phyloP scores from a whole-genome alignment of 2,113 vertebrate species.

The Cygnus atratus region DNA sequence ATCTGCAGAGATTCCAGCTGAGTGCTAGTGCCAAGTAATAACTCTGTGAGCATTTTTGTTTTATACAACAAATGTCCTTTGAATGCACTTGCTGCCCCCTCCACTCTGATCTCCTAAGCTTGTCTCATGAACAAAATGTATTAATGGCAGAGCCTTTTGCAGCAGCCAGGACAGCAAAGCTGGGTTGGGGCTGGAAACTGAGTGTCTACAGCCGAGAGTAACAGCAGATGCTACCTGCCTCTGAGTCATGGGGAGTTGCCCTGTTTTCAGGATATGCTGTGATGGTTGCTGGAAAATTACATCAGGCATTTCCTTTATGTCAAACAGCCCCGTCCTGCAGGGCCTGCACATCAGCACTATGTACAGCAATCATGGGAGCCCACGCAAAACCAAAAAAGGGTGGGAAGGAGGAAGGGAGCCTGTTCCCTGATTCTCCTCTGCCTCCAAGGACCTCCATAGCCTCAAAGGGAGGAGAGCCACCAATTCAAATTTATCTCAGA shows the following conservation, averaged over 20 bases:
- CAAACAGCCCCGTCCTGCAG: background rate
- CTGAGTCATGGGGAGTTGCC: background rate
- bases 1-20: slow-evolving; percentile 63
- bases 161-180: background rate
- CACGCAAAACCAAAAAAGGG: background rate
- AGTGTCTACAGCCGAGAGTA: no score
- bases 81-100: slow-evolving; percentile 23
- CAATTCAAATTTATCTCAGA: background rate
- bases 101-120: slow-evolving; percentile 6
- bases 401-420: background rate
- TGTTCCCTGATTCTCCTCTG: background rate
- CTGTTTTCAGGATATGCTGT: background rate
- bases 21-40: slow-evolving; percentile 51
- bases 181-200: background rate
- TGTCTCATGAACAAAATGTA: background rate
- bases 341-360: background rate
- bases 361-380: fast-evolving
- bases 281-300: no score
- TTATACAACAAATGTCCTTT: slow-evolving; percentile 51
- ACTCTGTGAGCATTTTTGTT: slow-evolving; percentile 51
- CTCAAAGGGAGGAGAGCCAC: background rate
- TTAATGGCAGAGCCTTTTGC: background rate
- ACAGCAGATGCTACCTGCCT: background rate
- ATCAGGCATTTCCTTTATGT: background rate
- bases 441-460: background rate